Base-by-base conservation (phyloP, 2,797 vertebrate genomes). In the Spinus olivaceus region DNA sequence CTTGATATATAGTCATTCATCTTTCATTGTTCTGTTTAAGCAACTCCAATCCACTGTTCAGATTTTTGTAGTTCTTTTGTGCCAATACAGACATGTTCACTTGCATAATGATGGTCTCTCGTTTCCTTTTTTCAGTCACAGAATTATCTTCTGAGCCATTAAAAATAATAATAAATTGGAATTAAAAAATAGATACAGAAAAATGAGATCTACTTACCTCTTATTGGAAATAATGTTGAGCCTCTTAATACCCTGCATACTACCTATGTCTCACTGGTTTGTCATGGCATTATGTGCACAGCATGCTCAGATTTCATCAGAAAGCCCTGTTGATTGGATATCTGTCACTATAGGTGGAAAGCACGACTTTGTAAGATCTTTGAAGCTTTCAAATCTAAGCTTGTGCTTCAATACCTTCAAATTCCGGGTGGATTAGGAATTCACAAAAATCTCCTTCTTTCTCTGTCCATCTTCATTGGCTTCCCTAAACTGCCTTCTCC, bases 11-110 rank as follows among this genome's bases (percentile, higher is more conserved):
- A 92, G 5, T 81, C 28, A 92, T 81, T 81, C 63, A 59, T 72
- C 63, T 93, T 90, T 90, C 67, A 87, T 49, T 73, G 28, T 49
- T 46, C 24, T 82, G 32, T 66, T 92, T 85, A 90, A 91, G 11
- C 5, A 88, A 71, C n/a, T 69, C 27, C 22, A 84, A 39, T 64
- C 4, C 41, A 83, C 63, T 0, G 1, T 81, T 84, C 37, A 49
- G 12, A 41, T 85, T 86, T 79, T 56, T 87, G 27, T 70, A 54
- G 12, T 47, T 79, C 42, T 65, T 91, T 86, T 92, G 17, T 88
- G 41, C 39, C 42, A 65, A 19, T 80, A 69, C 54, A 85, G 59
- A 44, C 14, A 41, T 19, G 12, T 17, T 71, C 3, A 59, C 88
- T 37, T 84, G 39, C 76, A 81, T 90, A 88, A 88, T 54, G 10